Percentiles rank a stretch among this genome's conserved stretches.
Conservation (phyloP, 2,888 invertebrate species). For the Stegana nigrithorax region DNA sequence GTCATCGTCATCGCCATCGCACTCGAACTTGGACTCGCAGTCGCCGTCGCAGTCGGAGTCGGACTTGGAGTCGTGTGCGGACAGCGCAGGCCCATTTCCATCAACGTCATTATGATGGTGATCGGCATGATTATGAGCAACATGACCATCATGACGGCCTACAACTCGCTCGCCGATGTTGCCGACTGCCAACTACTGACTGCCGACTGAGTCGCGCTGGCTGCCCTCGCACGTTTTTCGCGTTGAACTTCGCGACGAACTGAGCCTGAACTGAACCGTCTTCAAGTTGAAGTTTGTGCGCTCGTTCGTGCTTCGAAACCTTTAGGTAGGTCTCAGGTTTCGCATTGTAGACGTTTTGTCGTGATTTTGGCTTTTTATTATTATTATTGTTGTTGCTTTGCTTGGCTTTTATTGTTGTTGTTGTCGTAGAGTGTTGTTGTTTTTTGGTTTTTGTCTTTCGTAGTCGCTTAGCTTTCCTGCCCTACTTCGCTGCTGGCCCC, state of each 20-base stretch:
- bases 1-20: no score
- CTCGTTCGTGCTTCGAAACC: slow-evolving; percentile 40
- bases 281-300: slow-evolving; percentile 24
- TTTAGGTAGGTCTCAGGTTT: slow-evolving; percentile 30
- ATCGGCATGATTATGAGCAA: no score
- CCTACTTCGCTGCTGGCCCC: slow-evolving; percentile 33
- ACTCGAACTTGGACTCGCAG: no score
- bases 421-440: no score
- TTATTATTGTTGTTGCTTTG: background rate
- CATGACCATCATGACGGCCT: background rate
- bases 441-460: slow-evolving; percentile 41
- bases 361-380: slow-evolving; percentile 53
- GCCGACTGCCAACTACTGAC: background rate
- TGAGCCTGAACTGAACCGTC: no score
- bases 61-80: no score
- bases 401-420: no score
- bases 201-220: background rate
- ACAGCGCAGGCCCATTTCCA: no score
- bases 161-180: background rate
- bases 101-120: no score
- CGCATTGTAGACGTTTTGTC: slow-evolving; percentile 37
- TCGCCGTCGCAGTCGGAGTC: no score
- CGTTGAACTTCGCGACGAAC: slow-evolving; percentile 59
- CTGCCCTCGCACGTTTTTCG: slow-evolving; percentile 61
- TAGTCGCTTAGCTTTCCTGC: slow-evolving; percentile 25